Evolutionary conservation across 2,888 invertebrate genomes (phyloP), one percentile per base, ranked within the genome.

Genomic region (Diarsia brunnea): DNA sequence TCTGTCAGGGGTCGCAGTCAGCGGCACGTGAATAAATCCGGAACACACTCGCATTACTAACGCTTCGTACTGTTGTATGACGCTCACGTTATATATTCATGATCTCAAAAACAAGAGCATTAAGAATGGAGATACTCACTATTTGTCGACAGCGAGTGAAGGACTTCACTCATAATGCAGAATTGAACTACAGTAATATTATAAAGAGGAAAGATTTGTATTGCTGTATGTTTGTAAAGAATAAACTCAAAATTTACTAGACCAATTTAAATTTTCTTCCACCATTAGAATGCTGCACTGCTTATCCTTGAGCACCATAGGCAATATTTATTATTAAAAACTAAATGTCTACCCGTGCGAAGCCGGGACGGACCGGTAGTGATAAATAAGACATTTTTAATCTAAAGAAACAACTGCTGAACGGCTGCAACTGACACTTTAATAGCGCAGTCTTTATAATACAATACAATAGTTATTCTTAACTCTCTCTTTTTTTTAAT

Each of bases 71-170:
- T 24, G 16, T 31, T 21, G 60, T 67, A 65, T 27, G 64, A 70
- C 38, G 49, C 27, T 65, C 63, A 45, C 55, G 67, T 77, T 78
- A 77, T 47, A 47, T 68, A 87, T 85, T 77, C 79, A 87, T 73
- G 63, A 77, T 51, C 69, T 71, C 61, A 24, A 81, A 61, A 75
- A 70, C 72, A 73, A 45, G 64, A 71, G 68, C 70, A 73, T 66
- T 76, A 63, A 71, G 61, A 84, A 81, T 73, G 70, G 45, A 69
- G 38, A 61, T 45, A 43, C 43, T 67, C 67, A 14, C 45, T 65
- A 67, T 64, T 64, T 76, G 38, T 27, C 49, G 31, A 60, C 51
- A 63, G 66, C 47, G 60, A 72, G 55, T 47, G 63, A 75, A 45
- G n/a, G n/a, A n/a, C n/a, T n/a, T n/a, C n/a, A 60, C 65, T 21